These are phyloP conservation scores for Cryptoblepharus egeriae DNA, from an alignment of 2,797 vertebrate species.

Conservation along the genomic window DNA sequence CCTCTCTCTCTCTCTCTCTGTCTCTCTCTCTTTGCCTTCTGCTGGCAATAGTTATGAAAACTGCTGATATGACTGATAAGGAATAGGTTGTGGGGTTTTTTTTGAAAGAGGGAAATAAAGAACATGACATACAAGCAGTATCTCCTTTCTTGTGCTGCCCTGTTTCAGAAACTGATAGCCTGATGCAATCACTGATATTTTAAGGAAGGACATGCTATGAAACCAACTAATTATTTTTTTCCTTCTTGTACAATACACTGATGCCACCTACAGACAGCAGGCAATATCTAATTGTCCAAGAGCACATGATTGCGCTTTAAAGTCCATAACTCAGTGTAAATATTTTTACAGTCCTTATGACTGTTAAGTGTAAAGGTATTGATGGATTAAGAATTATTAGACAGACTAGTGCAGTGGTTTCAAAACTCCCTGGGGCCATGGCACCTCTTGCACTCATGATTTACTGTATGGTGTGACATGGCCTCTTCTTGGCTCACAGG, in stretches of 20 bases:
- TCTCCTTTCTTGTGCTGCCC: slow-evolving; percentile 47
- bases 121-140: background rate
- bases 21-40: slow-evolving; percentile 38
- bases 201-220: slow-evolving; percentile 26
- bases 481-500: no score
- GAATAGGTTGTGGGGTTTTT: slow-evolving; percentile 35
- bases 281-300: slow-evolving; percentile 40
- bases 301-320: background rate
- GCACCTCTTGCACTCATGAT: no score
- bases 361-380: background rate
- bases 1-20: no score
- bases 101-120: slow-evolving; percentile 23
- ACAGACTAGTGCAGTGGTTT: background rate
- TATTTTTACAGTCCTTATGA: background rate
- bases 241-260: slow-evolving; percentile 63
- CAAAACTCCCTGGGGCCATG: no score
- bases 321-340: background rate
- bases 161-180: slow-evolving; percentile 56
- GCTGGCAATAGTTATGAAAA: slow-evolving; percentile 57
- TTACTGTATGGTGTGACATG: no score
- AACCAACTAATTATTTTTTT: slow-evolving; percentile 38
- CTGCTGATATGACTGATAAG: slow-evolving; percentile 51
- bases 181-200: slow-evolving; percentile 35
- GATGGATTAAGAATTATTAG: background rate
- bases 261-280: slow-evolving; percentile 76